These are phyloP conservation scores for Forbesichthys agassizii DNA, from an alignment of 2,113 vertebrate species.

Conservation along the genomic window DNA sequence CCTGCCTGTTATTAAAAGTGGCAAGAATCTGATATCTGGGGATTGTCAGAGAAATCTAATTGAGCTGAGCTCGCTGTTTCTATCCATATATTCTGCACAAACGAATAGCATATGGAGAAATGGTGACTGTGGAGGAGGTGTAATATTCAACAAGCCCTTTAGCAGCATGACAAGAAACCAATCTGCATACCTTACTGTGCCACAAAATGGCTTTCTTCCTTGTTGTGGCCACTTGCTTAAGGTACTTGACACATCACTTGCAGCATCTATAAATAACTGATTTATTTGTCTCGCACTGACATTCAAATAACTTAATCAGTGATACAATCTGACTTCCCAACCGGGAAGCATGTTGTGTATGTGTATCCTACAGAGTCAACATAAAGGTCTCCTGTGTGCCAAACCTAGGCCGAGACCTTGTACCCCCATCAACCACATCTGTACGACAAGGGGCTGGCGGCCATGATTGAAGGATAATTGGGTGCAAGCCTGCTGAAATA, in stretches of 20 bases:
- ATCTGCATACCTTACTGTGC: conserved; percentile 37
- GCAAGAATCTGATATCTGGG: conserved; percentile 39
- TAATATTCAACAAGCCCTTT: conserved; percentile 28
- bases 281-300: neutral
- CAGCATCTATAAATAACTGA: neutral
- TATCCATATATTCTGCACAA: conserved; percentile 19
- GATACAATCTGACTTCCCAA: conserved; percentile 10
- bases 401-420: conserved; percentile 46
- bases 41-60: conserved; percentile 38
- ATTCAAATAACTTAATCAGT: conserved; percentile 21
- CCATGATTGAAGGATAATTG: conserved; percentile 70
- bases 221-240: conserved; percentile 12
- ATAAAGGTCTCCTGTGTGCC: conserved; percentile 33
- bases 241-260: conserved; percentile 10
- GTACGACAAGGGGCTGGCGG: conserved; percentile 46
- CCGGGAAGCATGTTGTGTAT: conserved; percentile 38
- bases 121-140: conserved; percentile 8
- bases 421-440: conserved; percentile 54
- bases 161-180: conserved; percentile 24
- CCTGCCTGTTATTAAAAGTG: conserved; percentile 49
- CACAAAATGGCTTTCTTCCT: conserved; percentile 12
- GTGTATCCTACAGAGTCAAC: neutral
- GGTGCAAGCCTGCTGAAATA: conserved; percentile 68
- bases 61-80: neutral
- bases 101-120: conserved; percentile 34